Evolutionary conservation across 2,888 invertebrate species (phyloP), one percentile per base, ranked within the genome.

Genomic region (Branchinecta sandiegonensis): DNA sequence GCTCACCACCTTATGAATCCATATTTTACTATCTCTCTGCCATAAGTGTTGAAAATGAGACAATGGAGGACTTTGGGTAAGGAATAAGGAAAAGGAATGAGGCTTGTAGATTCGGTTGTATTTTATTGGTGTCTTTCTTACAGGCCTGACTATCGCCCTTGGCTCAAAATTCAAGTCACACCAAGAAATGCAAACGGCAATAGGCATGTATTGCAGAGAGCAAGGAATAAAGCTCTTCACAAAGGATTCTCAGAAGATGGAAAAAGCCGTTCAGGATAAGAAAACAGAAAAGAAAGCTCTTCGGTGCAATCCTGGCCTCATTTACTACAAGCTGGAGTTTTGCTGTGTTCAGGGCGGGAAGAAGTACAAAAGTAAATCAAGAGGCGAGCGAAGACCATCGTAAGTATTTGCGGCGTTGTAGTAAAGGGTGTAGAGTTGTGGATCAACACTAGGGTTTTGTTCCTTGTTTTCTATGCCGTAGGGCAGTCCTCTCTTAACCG

Each of bases 321-420:
- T 56, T n/a, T 56, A 56, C 23, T 56, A 56, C 63, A 56, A 56
- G 63, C 63, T 56, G 9, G 63, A 56, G 23, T 56, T 17, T 56
- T 17, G 63, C 63, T 56, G 63, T 56, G 63, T 56, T 56, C 63
- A 56, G 10, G 63, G 63, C 14, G 63, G 63, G n/a, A 56, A 56
- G 23, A 56, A 56, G 63, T 56, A 56, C 63, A 56, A 56, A 56
- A 56, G 63, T n/a, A 56, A 56, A 56, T 56, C 63, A 56, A 56
- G 11, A 9, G 63, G 63, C n/a, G 63, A 56, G 10, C 8, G 63
- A 56, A 56, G 63, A 9, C 23, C 63, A 10, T 56, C 63, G 63
- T 56, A 56, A 56, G 63, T 56, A 37, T 37, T 37, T 37, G 37
- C 37, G 37, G 37, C 37, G 37, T 37, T 37, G 4, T 37, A 37